Evolutionary conservation across 2,888 invertebrate species (phyloP), one percentile per base, ranked within the genome.

Genomic region (Sarcophaga rosellei): DNA sequence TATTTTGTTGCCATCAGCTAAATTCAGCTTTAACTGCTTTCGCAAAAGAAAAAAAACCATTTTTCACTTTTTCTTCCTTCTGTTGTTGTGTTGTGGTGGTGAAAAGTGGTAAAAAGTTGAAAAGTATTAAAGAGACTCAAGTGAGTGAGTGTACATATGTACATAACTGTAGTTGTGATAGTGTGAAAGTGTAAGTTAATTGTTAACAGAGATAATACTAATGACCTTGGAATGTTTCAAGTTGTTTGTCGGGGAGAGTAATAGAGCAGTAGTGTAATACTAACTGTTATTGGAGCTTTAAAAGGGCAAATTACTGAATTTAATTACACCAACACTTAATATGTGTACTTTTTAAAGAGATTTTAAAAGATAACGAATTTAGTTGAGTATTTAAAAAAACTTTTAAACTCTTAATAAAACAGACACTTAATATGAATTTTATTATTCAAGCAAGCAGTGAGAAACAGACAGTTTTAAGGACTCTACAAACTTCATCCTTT

Each of bases 201-300:
- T 79, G 44, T 57, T 23, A 70, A 65, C 20, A 65, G 6, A 65
- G 35, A 65, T 53, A 65, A 75, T 45, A 45, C 59, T 23, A 66
- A 66, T 68, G 68, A 68, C 77, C 68, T 77, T 77, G 68, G 17
- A 76, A 66, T 65, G 20, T 53, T 76, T 21, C 21, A 72, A 25
- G 45, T 45, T 73, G 17, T 62, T 4, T 23, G 6, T 1, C 8
- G 35, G 8, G n/a, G 8, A 17, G 21, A 15, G 69, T 12, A 47
- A 21, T 11, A 69, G 45, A 21, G 25, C n/a, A 15, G 6, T 23
- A 12, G 25, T 25, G 45, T 45, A 12, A 68, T 12, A 45, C 3
- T 47, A 68, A 68, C 44, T 21, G 12, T 21, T 66, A 66, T n/a
- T 44, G 10, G 10, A 35, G 25, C 25, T 35, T 63, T 47, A 12